Base-by-base conservation (phyloP, 2,797 vertebrate genomes). In the Ataeniobius toweri region DNA sequence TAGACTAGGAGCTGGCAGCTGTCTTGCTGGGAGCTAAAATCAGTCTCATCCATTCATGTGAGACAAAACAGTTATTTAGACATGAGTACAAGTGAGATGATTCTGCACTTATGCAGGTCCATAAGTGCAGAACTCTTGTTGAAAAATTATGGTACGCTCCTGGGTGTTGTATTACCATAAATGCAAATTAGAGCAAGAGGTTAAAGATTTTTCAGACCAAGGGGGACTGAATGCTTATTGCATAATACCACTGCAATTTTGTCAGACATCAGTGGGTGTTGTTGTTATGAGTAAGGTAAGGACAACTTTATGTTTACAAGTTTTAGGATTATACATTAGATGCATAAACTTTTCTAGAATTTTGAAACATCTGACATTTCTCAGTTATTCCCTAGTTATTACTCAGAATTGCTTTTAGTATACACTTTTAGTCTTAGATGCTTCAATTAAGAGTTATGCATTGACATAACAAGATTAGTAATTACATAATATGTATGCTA, bases 21-120 rank as follows among this genome's bases (percentile, higher is more conserved):
- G 53, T 73, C 55, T 18, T 22, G 24, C 72, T 44, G 71, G 31
- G 22, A 56, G 71, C 13, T 26, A 65, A 50, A 75, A 51, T 65
- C 73, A 75, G n/a, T 48, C 56, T 63, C 41, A 59, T 31, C 18
- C 44, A 16, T 74, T 74, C 26, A 36, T 12, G 4, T 48, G 28
- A 22, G 28, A 12, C 13, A 28, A 24, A 63, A 28, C 26, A 22
- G 41, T 31, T 63, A 44, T 31, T 63, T 31, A 63, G 36, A n/a
- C 28, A 31, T 50, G 14, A 46, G 22, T 63, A 59, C 24, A 59
- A 48, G 4, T 48, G 18, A 22, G 9, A 6, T 72, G 18, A 22
- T 6, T 51, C 41, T 59, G 22, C 44, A 63, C 44, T 74, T 67
- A 36, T 61, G 44, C 12, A 28, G 56, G 56, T 56, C 56, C 59